Base-by-base conservation (phyloP, 2,888 invertebrate species). In the Rhimphoctona megacephalus region DNA sequence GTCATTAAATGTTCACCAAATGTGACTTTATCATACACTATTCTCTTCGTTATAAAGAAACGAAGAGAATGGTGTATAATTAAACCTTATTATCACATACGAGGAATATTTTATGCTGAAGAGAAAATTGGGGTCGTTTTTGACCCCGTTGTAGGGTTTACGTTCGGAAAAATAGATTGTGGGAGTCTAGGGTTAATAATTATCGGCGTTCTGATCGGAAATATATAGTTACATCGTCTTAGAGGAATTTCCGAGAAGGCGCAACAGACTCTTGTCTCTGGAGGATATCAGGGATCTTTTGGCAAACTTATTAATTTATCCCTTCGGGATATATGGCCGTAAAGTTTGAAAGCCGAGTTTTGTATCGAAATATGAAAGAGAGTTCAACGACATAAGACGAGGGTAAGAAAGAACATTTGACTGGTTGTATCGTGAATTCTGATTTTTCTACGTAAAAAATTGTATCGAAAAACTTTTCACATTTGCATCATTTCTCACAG, bases 231-330 rank as follows among this genome's bases (percentile, higher is more conserved):
- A 54, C 54, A 3, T 3, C 2, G 61, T 30, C 5, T 61, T 17
- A 6, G 0, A 30, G 25, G 61, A 30, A 25, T 30, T 61, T 30
- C 61, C 17, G 30, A 61, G 17, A 30, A 17, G 30, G 30, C 61
- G 61, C 61, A 61, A 61, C 61, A 61, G 61, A 30, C 61, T 61
- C 30, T 70, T 33, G 33, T 78, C 36, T 79, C 69, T 14, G 22
- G 69, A 69, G 73, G 11, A 22, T 69, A 69, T 82, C 82, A 61
- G 57, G 79, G 73, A 82, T 77, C 73, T 82, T 79, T 69, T 72
- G 69, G 78, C 74, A 78, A 82, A 82, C 74, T 85, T 70, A 79
- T 85, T 74, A 82, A 85, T 85, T 69, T 54, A 82, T 79, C 74
- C 69, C 39, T 74, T 64, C 78, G 52, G 39, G 78, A 85, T 70